Base-by-base conservation (phyloP, 2,888 invertebrate genomes). In the Cecidostiba fungosa region DNA sequence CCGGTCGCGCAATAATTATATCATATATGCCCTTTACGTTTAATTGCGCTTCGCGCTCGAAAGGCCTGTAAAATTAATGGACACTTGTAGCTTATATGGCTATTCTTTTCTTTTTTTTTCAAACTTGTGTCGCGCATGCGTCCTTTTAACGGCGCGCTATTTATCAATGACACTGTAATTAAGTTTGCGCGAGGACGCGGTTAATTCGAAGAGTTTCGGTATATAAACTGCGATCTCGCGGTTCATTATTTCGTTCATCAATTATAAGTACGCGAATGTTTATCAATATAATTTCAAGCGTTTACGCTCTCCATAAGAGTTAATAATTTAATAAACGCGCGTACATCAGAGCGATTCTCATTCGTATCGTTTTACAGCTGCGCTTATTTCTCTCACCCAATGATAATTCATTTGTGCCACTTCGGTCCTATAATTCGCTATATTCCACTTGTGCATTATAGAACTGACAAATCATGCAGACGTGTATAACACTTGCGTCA, bases 1-100 rank as follows among this genome's bases (percentile, higher is more conserved):
- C 43, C 50, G 66, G 10, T 54, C 62, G 36, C 47, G 62, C 43
- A 76, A 84, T 79, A 84, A 84, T 84, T 74, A 69, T n/a, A 84
- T 66, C 74, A 76, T 73, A 62, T 47, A 54, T 36, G 26, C 69
- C 12, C 54, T 79, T 54, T 76, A 59, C 16, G n/a, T 77, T 39
- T 76, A 69, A 80, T 70, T 32, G 76, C 74, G 69, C n/a, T 43
- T 76, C 29, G 59, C n/a, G 50, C 66, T 50, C 29, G n/a, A 72
- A 66, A 66, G 66, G 66, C 16, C n/a, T 32, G 36, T 78, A 29
- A 73, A 72, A 73, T 73, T 54, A 80, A 82, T 78, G 62, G 62
- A 66, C 77, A 74, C 69, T 78, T 50, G 74, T 74, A n/a, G 77
- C 69, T 19, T 32, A n/a, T n/a, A n/a, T n/a, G 23, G 3, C 36